Percentiles rank a stretch among this genome's conserved stretches.
Conservation (phyloP, 2,113 vertebrate species). For the Falcunculus frontatus region DNA sequence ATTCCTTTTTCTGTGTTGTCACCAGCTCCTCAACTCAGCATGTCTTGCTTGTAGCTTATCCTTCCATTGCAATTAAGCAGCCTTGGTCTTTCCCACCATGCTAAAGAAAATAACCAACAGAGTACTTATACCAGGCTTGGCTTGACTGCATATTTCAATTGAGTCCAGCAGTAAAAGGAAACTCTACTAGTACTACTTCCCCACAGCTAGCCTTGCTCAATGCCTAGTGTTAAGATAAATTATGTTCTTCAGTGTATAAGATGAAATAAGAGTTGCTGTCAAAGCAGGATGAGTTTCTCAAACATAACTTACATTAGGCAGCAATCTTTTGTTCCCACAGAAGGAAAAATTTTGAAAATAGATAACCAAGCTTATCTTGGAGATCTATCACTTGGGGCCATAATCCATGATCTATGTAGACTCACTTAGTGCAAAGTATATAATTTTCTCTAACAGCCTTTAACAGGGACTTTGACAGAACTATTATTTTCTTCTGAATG, state of each 20-base stretch:
- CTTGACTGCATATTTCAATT: not conserved
- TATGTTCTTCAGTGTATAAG: not conserved
- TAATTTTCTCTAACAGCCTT: not conserved
- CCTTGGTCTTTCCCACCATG: conserved; percentile 24
- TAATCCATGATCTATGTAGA: not conserved
- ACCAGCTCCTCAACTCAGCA: conserved; percentile 26
- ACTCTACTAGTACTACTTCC: not conserved
- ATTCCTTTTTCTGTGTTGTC: not conserved
- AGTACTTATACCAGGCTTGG: conserved; percentile 1
- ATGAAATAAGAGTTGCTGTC: not conserved
- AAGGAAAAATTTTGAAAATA: not conserved
- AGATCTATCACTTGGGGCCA: not conserved
- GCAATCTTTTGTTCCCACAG: not conserved
- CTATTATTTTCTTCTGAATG: conserved; percentile 56
- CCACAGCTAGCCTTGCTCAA: not conserved
- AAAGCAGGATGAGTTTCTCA: not conserved
- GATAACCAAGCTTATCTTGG: not conserved
- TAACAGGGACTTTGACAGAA: not conserved
- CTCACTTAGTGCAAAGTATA: not conserved
- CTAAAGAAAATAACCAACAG: conserved; percentile 41
- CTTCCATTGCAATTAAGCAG: not conserved
- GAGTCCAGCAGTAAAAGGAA: conserved; percentile 6
- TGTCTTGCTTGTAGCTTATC: conserved; percentile 23
- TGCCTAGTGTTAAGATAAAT: conserved; percentile 21
- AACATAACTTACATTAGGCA: not conserved